Conservation (phyloP, 1,140 invertebrate species). For the Papilio polyxenes region DNA sequence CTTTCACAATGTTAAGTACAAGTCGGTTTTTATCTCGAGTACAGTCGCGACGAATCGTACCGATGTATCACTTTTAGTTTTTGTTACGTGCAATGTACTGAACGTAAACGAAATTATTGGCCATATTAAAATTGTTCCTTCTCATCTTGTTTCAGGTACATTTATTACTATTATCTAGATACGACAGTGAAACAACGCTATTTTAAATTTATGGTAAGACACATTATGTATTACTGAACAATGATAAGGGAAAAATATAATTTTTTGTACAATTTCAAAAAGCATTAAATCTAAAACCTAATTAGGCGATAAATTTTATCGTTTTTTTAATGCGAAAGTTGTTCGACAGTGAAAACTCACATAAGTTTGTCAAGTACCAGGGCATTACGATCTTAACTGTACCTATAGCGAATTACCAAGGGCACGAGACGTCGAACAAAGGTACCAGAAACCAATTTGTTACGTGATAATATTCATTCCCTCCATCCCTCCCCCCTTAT, state of each 20-base stretch:
- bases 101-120: too few relatives aligned
- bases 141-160: conserved; percentile 45
- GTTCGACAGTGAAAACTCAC: too few relatives aligned
- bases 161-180: too few relatives aligned
- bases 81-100: background rate
- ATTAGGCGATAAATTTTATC: too few relatives aligned
- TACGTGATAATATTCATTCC: conserved; percentile 79
- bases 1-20: conserved; percentile 74
- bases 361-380: background rate
- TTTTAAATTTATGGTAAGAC: background rate
- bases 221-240: background rate
- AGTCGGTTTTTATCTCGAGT: conserved; percentile 58
- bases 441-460: conserved; percentile 79
- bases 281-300: too few relatives aligned
- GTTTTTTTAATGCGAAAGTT: too few relatives aligned
- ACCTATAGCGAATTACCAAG: conserved; percentile 58
- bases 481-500: conserved; percentile 42
- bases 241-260: too few relatives aligned
- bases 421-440: conserved; percentile 71
- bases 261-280: too few relatives aligned
- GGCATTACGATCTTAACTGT: conserved; percentile 39
- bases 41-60: conserved; percentile 50
- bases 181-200: too few relatives aligned
- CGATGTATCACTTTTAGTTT: conserved; percentile 7
- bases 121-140: conserved; percentile 9